Evolutionary conservation across 2,113 vertebrate genomes (phyloP).

Genomic region (Scomber scombrus): DNA sequence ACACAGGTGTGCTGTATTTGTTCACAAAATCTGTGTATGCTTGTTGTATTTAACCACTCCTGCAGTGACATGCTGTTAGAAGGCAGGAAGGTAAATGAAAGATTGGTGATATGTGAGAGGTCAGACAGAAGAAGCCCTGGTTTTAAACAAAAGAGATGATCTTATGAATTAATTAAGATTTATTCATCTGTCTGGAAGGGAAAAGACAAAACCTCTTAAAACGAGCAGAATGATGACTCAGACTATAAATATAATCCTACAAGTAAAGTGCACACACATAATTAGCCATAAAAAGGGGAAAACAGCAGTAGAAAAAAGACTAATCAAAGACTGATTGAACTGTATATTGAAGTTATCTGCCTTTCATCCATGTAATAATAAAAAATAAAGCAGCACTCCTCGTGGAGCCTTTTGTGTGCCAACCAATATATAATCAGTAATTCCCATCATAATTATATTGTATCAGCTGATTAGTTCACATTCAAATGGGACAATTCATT

Average conservation of each 20-base stretch:
- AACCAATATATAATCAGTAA: slow-evolving; percentile 18
- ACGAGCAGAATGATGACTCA: slow-evolving; percentile 32
- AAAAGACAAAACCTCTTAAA: slow-evolving; percentile 40
- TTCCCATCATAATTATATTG: neutral
- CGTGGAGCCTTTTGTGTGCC: neutral
- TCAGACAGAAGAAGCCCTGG: slow-evolving; percentile 11
- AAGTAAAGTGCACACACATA: neutral
- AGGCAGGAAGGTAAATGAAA: neutral
- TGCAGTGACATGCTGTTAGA: neutral
- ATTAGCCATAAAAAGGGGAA: slow-evolving; percentile 6
- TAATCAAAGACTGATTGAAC: neutral
- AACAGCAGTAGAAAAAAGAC: slow-evolving; percentile 6
- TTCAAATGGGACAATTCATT: neutral
- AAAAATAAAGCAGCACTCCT: neutral
- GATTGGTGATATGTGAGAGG: neutral
- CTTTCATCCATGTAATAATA: slow-evolving; percentile 5
- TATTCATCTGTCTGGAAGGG: slow-evolving; percentile 45
- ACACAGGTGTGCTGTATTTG: neutral
- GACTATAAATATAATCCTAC: slow-evolving; percentile 1
- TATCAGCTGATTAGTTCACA: neutral
- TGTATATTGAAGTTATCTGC: slow-evolving; percentile 14
- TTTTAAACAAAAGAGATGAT: slow-evolving; percentile 44
- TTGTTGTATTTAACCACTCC: neutral
- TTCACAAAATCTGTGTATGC: neutral
- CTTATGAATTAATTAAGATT: slow-evolving; percentile 37